Conservation (phyloP, 2,113 vertebrate species). For the Sardina pilchardus region DNA sequence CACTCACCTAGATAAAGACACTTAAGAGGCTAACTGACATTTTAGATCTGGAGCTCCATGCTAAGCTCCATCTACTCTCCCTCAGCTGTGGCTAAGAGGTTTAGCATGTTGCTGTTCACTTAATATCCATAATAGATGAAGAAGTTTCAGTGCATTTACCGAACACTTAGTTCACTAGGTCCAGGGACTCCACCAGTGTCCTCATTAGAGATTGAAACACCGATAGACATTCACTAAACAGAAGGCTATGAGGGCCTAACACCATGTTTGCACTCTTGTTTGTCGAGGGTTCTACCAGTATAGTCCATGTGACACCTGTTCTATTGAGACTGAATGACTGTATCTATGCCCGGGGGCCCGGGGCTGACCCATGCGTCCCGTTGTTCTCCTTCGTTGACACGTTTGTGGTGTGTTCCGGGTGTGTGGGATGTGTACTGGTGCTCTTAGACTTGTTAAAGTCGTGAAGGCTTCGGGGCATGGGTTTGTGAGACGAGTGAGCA, state of each 20-base stretch:
- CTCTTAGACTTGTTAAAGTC: neutral
- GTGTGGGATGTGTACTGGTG: neutral
- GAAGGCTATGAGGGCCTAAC: neutral
- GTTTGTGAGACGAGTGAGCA: neutral
- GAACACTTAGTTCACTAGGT: slow-evolving; percentile 55
- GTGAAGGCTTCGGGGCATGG: neutral
- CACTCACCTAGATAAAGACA: slow-evolving; percentile 30
- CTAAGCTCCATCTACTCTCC: slow-evolving; percentile 4
- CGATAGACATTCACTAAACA: slow-evolving; percentile 23
- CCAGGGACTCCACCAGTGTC: slow-evolving; percentile 36
- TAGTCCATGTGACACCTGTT: slow-evolving; percentile 19
- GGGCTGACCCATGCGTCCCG: neutral
- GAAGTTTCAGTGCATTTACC: slow-evolving; percentile 64
- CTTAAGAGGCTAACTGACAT: slow-evolving; percentile 36
- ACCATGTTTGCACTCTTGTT: slow-evolving; percentile 34
- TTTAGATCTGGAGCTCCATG: slow-evolving; percentile 15
- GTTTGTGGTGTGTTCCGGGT: neutral
- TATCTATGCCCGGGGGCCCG: neutral
- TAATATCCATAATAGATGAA: slow-evolving; percentile 75
- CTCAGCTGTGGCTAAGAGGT: slow-evolving; percentile 65
- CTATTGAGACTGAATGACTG: slow-evolving; percentile 1
- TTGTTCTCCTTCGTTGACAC: neutral
- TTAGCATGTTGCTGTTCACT: slow-evolving; percentile 71
- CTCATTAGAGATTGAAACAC: slow-evolving; percentile 50
- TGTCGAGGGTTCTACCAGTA: slow-evolving; percentile 17